These are phyloP conservation scores for Lasioglossum pauxillum DNA, from an alignment of 2,888 invertebrate species.

Conservation along the genomic window DNA sequence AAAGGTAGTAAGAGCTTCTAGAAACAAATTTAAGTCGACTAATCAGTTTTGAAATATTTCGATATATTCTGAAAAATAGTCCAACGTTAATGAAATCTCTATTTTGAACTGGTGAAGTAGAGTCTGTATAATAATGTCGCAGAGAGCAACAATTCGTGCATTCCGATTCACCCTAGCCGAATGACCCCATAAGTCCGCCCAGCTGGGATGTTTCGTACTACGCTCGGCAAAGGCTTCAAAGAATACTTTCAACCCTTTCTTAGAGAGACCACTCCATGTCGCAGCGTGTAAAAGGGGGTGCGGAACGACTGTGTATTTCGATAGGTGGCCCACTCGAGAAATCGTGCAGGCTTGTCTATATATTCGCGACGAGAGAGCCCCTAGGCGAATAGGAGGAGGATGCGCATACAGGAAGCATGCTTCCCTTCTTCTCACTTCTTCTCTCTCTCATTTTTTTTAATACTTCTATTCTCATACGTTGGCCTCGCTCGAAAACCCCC, in stretches of 20 bases:
- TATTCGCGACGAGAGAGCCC: conserved; percentile 29
- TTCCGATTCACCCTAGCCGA: neutral
- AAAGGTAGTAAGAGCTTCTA: no score
- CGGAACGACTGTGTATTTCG: conserved; percentile 54
- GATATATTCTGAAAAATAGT: no score
- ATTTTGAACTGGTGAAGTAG: no score
- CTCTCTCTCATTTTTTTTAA: conserved; percentile 52
- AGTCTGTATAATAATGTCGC: no score
- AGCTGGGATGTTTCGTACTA: neutral
- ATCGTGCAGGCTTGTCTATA: conserved; percentile 35
- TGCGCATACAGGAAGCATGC: conserved; percentile 66
- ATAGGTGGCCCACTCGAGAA: conserved; percentile 64
- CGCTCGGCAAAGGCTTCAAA: conserved; percentile 29
- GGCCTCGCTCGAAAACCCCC: conserved; percentile 61
- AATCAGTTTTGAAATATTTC: no score
- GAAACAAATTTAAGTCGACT: no score
- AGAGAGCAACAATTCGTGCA: neutral
- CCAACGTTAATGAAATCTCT: no score
- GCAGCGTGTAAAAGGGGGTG: conserved; percentile 43
- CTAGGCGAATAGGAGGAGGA: conserved; percentile 70
- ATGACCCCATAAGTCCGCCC: neutral
- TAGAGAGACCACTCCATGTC: conserved; percentile 10
- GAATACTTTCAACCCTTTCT: conserved; percentile 47
- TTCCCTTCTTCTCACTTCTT: conserved; percentile 42
- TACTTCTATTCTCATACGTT: conserved; percentile 59